Evolutionary conservation across 2,797 vertebrate genomes (phyloP), one percentile per base, ranked within the genome.

Genomic region (Strix occidentalis): DNA sequence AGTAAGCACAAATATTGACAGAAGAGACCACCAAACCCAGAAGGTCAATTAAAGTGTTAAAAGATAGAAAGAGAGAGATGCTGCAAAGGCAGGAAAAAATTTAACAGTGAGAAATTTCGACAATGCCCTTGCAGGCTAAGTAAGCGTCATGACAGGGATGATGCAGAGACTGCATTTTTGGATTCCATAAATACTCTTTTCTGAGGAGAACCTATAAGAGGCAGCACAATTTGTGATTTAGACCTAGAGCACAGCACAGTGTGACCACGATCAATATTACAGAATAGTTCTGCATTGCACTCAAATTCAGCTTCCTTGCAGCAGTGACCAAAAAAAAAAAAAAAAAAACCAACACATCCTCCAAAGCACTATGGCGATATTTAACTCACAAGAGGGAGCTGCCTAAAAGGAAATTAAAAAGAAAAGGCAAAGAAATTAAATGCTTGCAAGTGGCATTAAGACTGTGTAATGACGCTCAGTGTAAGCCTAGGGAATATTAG

Each of bases 101-200:
- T 41, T 31, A 87, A 68, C 60, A 57, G 39, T 33, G 48, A 92
- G 66, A 92, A 89, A 84, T 58, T 72, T 35, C 9, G 0, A 66
- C 70, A 61, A 82, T 79, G 88, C 35, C 93, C 86, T 92, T 93
- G 76, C 69, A 93, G 58, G 57, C 79, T 84, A 89, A 68, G 56
- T 80, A 92, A 90, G 46, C 1, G 0, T 80, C 57, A 69, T 48
- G 35, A 79, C 58, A 72, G 66, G 13, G 39, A 77, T 82, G 77
- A 84, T 93, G 95, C 85, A 92, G 86, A 92, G 58, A 76, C 63
- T 84, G 93, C 88, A 92, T 54, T 90, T 96, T 84, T 92, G 4
- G 65, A 72, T 92, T 94, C 90, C 90, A 92, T 87, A 95, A 96
- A 94, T 87, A 94, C 19, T 16, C 64, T 87, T 87, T 89, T 79